Percentiles rank a stretch among this genome's conserved stretches.
These are phyloP conservation scores for Trachythela sp. DNA, from an alignment of 64 coral and sea anemone species.

Conservation along the genomic window DNA sequence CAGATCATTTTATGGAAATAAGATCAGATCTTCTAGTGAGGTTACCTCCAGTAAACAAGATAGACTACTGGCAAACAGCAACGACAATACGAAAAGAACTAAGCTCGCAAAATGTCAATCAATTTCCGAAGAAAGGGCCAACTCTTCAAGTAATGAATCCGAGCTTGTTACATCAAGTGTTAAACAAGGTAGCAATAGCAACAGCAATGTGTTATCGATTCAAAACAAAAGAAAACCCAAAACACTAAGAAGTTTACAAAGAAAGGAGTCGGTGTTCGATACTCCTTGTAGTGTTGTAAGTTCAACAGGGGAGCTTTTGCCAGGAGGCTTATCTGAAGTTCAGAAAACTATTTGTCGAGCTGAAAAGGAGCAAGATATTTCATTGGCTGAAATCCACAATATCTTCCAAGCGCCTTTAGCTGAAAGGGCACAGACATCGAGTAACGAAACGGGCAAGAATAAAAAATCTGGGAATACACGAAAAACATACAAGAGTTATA, in stretches of 20 bases:
- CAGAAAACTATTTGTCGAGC: background rate
- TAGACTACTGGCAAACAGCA: no score
- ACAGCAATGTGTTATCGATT: background rate
- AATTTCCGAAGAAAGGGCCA: no score
- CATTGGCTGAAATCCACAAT: background rate
- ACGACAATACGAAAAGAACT: no score
- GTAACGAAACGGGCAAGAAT: background rate
- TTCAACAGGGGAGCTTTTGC: background rate
- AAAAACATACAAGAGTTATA: background rate
- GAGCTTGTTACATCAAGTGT: no score
- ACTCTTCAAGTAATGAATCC: no score
- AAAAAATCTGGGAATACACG: background rate
- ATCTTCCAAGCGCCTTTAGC: background rate
- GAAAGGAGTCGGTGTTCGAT: background rate
- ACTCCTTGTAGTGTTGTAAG: background rate
- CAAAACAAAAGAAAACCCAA: background rate
- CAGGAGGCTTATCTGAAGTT: background rate
- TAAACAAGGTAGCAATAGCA: background rate
- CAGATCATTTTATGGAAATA: no score
- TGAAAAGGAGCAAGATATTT: background rate
- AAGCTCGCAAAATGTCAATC: no score
- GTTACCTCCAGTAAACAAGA: no score
- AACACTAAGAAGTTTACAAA: background rate
- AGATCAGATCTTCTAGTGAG: no score
- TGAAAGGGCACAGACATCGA: background rate